These are phyloP conservation scores for Scaptomyza tumidula DNA, from an alignment of 2,888 invertebrate species.

Conservation along the genomic window DNA sequence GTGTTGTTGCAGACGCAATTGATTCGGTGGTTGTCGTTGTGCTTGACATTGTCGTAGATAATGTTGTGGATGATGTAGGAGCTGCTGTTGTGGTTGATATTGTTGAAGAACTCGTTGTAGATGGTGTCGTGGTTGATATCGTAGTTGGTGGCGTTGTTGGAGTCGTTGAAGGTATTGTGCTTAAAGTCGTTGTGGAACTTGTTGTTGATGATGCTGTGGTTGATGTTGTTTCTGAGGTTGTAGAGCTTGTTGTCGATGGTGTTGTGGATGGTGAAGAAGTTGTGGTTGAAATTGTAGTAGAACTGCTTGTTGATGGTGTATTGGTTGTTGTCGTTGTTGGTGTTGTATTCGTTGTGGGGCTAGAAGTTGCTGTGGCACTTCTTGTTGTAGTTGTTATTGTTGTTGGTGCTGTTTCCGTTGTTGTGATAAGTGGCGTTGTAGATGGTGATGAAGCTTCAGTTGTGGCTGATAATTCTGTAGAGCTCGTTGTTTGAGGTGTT, in stretches of 20 bases:
- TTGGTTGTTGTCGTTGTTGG: neutral
- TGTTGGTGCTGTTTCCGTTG: neutral
- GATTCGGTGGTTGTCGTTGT: no score
- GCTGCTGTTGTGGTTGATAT: neutral
- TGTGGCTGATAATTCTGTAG: neutral
- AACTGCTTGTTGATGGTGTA: neutral
- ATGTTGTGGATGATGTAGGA: constrained; percentile 1
- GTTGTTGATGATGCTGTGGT: neutral
- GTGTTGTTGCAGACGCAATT: no score
- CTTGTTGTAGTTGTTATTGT: neutral
- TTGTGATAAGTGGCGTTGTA: neutral
- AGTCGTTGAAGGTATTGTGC: neutral
- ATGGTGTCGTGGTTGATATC: neutral
- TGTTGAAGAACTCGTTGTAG: neutral
- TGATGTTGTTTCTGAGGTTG: neutral
- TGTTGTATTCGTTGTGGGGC: neutral
- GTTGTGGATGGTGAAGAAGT: neutral
- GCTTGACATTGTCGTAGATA: no score
- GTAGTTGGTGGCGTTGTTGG: neutral
- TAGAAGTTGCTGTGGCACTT: neutral
- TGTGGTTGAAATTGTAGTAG: neutral
- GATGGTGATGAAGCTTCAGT: neutral
- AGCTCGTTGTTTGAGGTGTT: no score
- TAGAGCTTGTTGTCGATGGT: neutral
- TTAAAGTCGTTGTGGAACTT: neutral